Evolutionary conservation across 1,140 invertebrate species (phyloP).

Genomic region (Carposina sasakii): DNA sequence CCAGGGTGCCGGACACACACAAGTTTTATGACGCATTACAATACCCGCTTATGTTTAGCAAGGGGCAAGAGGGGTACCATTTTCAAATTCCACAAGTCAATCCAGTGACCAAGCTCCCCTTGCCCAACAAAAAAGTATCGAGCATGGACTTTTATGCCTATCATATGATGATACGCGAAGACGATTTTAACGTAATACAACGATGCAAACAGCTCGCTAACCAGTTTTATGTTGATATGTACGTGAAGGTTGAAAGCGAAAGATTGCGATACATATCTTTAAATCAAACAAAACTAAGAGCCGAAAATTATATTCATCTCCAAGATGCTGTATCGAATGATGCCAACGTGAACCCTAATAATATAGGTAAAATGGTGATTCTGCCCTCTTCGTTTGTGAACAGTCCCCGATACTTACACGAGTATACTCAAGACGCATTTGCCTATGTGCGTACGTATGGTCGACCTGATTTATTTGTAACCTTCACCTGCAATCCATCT

Average conservation of each 20-base stretch:
- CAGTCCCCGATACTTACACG: slow-evolving; percentile 63
- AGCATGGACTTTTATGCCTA: slow-evolving; percentile 32
- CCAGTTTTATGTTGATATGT: slow-evolving; percentile 35
- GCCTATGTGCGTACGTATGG: slow-evolving; percentile 65
- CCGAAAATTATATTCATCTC: slow-evolving; percentile 31
- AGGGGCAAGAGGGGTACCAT: slow-evolving; percentile 27
- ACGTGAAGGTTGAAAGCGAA: slow-evolving; percentile 32
- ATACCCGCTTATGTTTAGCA: slow-evolving; percentile 28
- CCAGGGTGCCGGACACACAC: slow-evolving; percentile 29
- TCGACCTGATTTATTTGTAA: slow-evolving; percentile 33
- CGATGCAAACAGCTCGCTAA: slow-evolving; percentile 23
- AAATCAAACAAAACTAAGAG: slow-evolving; percentile 31
- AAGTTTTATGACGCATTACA: slow-evolving; percentile 36
- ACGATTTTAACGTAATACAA: slow-evolving; percentile 27
- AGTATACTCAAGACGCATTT: slow-evolving; percentile 69
- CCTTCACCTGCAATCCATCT: slow-evolving; percentile 24
- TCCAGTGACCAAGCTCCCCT: slow-evolving; percentile 13
- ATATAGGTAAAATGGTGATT: slow-evolving; percentile 49
- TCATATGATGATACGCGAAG: slow-evolving; percentile 26
- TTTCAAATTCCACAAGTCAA: slow-evolving; percentile 29
- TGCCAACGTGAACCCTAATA: slow-evolving; percentile 29
- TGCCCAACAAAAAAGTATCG: slow-evolving; percentile 33
- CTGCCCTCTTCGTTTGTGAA: slow-evolving; percentile 56
- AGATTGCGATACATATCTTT: slow-evolving; percentile 24
- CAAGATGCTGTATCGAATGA: slow-evolving; percentile 35